Base-by-base conservation (phyloP, 2,888 invertebrate genomes). In the Pyrocoelia pectoralis region DNA sequence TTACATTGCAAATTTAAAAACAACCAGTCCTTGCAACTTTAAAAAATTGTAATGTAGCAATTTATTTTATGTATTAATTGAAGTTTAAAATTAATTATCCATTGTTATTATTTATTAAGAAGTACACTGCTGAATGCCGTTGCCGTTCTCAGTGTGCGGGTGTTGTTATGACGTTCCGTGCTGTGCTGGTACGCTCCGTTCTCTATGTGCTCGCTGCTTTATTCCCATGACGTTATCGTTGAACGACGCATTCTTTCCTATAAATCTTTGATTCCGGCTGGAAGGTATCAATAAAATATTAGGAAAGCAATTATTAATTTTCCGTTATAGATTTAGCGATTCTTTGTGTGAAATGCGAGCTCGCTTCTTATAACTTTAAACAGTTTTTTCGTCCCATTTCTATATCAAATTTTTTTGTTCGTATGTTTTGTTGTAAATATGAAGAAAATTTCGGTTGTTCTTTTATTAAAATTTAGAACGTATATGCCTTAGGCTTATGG, bases 221-320 rank as follows among this genome's bases (percentile, higher is more conserved):
- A 58, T 58, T 58, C 58, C 58, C 58, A 58, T 58, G 58, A 24
- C 43, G 43, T 57, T 57, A n/a, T 49, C 12, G 38, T 19, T 24
- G 49, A 56, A 56, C 56, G 56, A 50, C 57, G 51, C 59, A 24
- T 59, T 59, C 59, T 59, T 59, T 48, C 46, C 29, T 59, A 53
- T 59, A 53, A 59, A 59, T 59, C 59, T 59, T 58, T 59, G 46
- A 59, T 52, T 46, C 53, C 33, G 53, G 28, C 52, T 52, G 59
- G 58, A 51, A 59, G 46, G 41, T 46, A 59, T 59, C 59, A 33
- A 59, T 59, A 59, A 58, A 48, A 53, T 59, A 59, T 59, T 29
- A 46, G 24, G 13, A 12, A 10, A 24, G 51, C 28, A 59, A 53
- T 59, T 59, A 59, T 59, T 59, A 59, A 59, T 59, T 53, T 59